These are phyloP conservation scores for Thalassoma bifasciatum DNA, from an alignment of 2,113 vertebrate genomes.

Conservation along the genomic window DNA sequence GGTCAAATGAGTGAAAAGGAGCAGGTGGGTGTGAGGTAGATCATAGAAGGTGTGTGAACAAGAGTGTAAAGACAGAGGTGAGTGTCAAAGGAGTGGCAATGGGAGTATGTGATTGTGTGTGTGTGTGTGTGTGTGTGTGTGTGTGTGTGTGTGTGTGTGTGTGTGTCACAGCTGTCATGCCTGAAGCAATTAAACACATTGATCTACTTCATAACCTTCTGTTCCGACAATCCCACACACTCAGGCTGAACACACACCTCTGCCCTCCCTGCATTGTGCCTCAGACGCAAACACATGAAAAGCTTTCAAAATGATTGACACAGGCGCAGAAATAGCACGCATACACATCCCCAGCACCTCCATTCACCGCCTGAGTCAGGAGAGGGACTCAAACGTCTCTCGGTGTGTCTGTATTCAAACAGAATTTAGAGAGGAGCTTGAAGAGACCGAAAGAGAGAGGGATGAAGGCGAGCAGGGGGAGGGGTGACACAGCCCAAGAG, in stretches of 20 bases:
- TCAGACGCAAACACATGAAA: conserved; percentile 33
- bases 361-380: conserved; percentile 52
- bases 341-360: conserved; percentile 26
- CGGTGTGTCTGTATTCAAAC: conserved; percentile 58
- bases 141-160: conserved; percentile 33
- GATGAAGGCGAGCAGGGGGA: conserved; percentile 44
- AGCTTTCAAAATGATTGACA: conserved; percentile 40
- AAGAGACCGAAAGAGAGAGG: conserved; percentile 42
- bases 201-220: conserved; percentile 61
- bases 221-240: conserved; percentile 48
- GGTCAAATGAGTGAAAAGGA: conserved; percentile 52
- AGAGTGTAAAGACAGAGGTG: conserved; percentile 22
- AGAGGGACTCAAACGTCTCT: conserved; percentile 46
- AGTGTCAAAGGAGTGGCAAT: conserved; percentile 15
- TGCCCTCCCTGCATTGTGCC: conserved; percentile 49
- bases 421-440: conserved; percentile 62
- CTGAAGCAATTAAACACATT: conserved; percentile 62
- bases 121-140: conserved; percentile 49
- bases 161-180: conserved; percentile 63
- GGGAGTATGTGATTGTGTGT: conserved; percentile 33
- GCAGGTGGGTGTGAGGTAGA: conserved; percentile 59
- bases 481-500: conserved; percentile 52
- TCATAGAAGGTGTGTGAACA: conserved; percentile 53
- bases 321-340: conserved; percentile 39
- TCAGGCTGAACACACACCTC: conserved; percentile 52